These are phyloP conservation scores for Formica exsecta DNA, from an alignment of 1,140 invertebrate species.

Conservation along the genomic window DNA sequence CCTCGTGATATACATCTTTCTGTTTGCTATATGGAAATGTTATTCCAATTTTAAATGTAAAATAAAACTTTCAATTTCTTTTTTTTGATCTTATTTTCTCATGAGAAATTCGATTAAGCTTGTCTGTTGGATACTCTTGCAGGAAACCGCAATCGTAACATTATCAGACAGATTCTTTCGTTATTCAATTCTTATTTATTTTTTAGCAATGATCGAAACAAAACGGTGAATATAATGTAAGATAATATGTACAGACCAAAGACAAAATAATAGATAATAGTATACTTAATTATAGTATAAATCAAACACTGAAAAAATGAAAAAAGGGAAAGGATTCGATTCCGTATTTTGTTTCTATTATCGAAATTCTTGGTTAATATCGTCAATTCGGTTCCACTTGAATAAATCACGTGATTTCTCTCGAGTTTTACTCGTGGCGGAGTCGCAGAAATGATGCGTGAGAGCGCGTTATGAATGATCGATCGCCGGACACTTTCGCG, in stretches of 20 bases:
- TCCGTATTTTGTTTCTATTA: background rate
- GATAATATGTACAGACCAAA: too few relatives aligned
- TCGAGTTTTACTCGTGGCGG: background rate
- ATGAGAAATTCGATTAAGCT: background rate
- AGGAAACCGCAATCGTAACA: background rate
- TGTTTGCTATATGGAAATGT: background rate
- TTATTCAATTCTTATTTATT: background rate
- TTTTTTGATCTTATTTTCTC: background rate
- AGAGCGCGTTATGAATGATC: slow-evolving; percentile 54
- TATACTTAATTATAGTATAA: background rate
- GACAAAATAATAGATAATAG: background rate
- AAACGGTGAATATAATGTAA: background rate
- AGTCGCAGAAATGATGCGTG: background rate
- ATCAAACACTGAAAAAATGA: background rate
- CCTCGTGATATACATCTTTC: background rate
- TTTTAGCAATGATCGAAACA: background rate
- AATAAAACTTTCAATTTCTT: background rate
- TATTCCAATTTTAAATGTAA: slow-evolving; percentile 1
- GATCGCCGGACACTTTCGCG: slow-evolving; percentile 62
- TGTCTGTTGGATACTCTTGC: background rate
- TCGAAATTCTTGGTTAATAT: background rate
- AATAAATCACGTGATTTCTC: background rate
- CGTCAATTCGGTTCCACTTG: slow-evolving; percentile 2
- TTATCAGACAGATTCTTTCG: background rate
- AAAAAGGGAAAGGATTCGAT: background rate